These are phyloP conservation scores for Dorcus parallelipipedus DNA, from an alignment of 2,888 invertebrate genomes.

Conservation along the genomic window DNA sequence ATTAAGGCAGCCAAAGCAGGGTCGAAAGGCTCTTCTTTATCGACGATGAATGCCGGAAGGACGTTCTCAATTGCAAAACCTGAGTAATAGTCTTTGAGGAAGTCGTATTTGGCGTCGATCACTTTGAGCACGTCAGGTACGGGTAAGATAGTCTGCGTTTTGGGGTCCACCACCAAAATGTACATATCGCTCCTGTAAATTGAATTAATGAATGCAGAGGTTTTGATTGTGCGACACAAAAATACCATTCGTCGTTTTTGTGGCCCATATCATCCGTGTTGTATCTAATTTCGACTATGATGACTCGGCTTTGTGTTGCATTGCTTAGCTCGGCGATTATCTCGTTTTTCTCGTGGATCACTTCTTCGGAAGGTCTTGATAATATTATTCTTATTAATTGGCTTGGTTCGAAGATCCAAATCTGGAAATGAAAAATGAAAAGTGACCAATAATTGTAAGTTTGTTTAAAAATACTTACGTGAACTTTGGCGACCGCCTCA, in stretches of 20 bases:
- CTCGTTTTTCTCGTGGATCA: conserved; percentile 66
- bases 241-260: conserved; percentile 66
- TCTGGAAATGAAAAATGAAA: conserved; percentile 50
- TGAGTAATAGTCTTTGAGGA: conserved; percentile 73
- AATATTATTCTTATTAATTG: conserved; percentile 81
- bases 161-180: conserved; percentile 75
- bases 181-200: conserved; percentile 77
- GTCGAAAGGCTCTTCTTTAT: conserved; percentile 75
- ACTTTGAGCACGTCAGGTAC: conserved; percentile 76
- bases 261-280: conserved; percentile 64
- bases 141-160: conserved; percentile 69
- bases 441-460: no score
- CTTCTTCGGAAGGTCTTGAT: conserved; percentile 76
- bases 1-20: conserved; percentile 82
- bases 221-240: no score
- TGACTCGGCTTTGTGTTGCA: conserved; percentile 73
- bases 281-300: conserved; percentile 74
- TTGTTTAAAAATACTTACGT: conserved; percentile 57
- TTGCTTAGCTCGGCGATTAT: conserved; percentile 70
- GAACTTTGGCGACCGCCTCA: conserved; percentile 71
- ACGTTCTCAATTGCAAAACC: conserved; percentile 74
- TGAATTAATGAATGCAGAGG: not conserved
- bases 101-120: conserved; percentile 82
- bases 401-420: conserved; percentile 86
- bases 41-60: conserved; percentile 64